phyloP scores from a whole-genome alignment of 2,888 invertebrate species.

The Argyra leucocephala region DNA sequence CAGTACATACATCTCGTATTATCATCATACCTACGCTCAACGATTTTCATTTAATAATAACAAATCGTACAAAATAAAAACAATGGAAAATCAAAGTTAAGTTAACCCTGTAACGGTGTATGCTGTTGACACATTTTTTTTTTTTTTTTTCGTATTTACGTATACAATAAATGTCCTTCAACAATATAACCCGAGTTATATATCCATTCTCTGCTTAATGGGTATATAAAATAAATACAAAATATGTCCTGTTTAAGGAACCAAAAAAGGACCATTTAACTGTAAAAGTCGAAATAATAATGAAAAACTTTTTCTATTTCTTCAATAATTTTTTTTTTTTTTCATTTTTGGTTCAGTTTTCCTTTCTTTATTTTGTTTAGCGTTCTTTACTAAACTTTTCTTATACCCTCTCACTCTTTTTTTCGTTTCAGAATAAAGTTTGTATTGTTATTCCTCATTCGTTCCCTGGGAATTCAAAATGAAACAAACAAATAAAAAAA shows the following conservation, averaged over 20 bases:
- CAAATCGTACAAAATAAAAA: no score
- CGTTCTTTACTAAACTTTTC: no score
- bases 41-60: no score
- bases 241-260: neutral
- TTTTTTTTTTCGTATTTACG: neutral
- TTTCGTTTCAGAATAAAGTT: no score
- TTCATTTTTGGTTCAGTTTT: neutral
- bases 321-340: neutral
- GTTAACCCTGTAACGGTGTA: neutral
- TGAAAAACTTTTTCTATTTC: neutral
- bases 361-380: neutral
- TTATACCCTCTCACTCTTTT: no score
- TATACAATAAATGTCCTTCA: neutral
- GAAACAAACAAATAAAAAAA: no score
- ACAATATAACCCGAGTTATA: neutral
- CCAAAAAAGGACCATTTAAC: constrained; percentile 1
- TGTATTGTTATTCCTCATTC: neutral
- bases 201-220: neutral
- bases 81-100: no score
- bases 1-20: no score
- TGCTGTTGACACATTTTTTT: neutral
- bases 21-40: no score
- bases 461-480: neutral
- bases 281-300: neutral
- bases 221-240: neutral